Conservation (phyloP, 2,113 vertebrate species). For the Tenrec ecaudatus region DNA sequence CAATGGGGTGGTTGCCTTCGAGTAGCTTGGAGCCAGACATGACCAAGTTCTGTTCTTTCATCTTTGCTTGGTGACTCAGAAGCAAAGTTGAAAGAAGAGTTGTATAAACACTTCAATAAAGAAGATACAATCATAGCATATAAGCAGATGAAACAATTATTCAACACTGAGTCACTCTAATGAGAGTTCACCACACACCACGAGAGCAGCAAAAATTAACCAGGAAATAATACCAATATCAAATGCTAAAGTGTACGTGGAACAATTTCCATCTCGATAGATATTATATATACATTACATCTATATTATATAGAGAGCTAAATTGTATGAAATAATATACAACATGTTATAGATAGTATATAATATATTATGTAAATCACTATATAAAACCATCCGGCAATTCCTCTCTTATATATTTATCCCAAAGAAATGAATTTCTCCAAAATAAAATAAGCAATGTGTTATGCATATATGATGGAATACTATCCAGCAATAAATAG, state of each 20-base stretch:
- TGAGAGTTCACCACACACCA: neutral
- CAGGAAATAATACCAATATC: neutral
- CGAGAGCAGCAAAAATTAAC: neutral
- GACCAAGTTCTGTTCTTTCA: neutral
- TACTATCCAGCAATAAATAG: neutral
- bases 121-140: neutral
- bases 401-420: neutral
- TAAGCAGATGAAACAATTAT: neutral
- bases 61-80: neutral
- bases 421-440: slow-evolving; percentile 35
- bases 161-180: no score
- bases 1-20: neutral
- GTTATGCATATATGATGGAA: neutral
- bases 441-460: neutral
- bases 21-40: neutral
- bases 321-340: no score
- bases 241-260: neutral
- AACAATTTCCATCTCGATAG: no score
- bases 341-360: no score
- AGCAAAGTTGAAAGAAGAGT: neutral
- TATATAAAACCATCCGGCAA: neutral
- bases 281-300: no score
- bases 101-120: neutral
- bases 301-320: no score
- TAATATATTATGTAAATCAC: no score